These are phyloP conservation scores for Gallinago paraguaiae DNA, from an alignment of 2,113 vertebrate species.

Conservation along the genomic window DNA sequence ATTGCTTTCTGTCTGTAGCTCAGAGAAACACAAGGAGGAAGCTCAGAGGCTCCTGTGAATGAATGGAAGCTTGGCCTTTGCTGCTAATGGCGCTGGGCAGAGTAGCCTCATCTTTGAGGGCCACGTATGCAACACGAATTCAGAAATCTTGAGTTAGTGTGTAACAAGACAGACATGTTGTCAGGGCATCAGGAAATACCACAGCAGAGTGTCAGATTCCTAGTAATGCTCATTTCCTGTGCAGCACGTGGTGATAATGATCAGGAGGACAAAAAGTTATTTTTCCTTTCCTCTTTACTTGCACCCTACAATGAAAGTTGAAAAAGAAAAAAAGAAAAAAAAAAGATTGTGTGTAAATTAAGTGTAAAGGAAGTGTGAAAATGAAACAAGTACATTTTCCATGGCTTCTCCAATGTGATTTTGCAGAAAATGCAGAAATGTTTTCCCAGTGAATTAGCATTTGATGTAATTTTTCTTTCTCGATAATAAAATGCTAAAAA, in stretches of 20 bases:
- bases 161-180: background rate
- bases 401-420: background rate
- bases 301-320: background rate
- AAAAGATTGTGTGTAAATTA: background rate
- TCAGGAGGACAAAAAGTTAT: background rate
- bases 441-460: background rate
- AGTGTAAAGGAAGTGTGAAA: background rate
- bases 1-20: background rate
- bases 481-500: background rate
- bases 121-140: fast-evolving
- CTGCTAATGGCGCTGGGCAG: too few species aligned
- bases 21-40: background rate
- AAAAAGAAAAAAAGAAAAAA: background rate
- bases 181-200: background rate
- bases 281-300: background rate
- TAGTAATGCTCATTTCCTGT: fast-evolving
- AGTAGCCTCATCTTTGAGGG: background rate
- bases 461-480: background rate
- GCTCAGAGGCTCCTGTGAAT: background rate
- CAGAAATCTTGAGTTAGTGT: too few species aligned
- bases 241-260: background rate
- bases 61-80: background rate
- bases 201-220: background rate
- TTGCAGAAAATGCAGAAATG: background rate
- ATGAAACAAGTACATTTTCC: background rate